Evolutionary conservation across 2,797 vertebrate species (phyloP).

Genomic region (Mus caroli): DNA sequence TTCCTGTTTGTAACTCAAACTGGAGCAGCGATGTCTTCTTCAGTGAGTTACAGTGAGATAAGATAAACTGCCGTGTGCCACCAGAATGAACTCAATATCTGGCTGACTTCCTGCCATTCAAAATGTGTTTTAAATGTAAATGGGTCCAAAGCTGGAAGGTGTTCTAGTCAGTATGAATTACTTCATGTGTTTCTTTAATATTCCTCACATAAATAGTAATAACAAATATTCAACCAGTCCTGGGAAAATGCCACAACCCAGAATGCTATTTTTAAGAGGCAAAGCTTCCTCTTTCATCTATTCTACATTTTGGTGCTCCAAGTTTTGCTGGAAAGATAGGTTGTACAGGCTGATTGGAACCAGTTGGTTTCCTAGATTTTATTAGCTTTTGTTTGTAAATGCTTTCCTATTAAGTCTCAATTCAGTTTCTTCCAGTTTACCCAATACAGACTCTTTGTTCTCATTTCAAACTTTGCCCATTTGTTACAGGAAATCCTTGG

Average conservation of each 20-base stretch:
- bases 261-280: neutral
- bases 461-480: slow-evolving; percentile 21
- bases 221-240: neutral
- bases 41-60: slow-evolving; percentile 41
- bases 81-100: neutral
- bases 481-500: slow-evolving; percentile 38
- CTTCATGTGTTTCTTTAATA: neutral
- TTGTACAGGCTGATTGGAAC: neutral
- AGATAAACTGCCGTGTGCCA: slow-evolving; percentile 22
- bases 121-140: neutral
- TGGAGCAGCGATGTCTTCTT: neutral
- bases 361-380: neutral
- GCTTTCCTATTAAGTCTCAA: slow-evolving; percentile 34
- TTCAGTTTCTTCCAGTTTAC: slow-evolving; percentile 22
- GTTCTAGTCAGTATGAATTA: neutral
- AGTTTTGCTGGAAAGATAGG: neutral
- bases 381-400: slow-evolving; percentile 10
- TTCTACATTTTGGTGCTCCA: neutral
- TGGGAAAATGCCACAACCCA: neutral
- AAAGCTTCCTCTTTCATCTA: neutral
- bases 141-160: neutral
- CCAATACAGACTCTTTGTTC: neutral
- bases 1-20: slow-evolving; percentile 48
- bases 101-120: slow-evolving; percentile 39
- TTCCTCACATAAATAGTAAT: neutral